Conservation (phyloP, 1,140 invertebrate genomes). For the Mizuhopecten yessoensis region DNA sequence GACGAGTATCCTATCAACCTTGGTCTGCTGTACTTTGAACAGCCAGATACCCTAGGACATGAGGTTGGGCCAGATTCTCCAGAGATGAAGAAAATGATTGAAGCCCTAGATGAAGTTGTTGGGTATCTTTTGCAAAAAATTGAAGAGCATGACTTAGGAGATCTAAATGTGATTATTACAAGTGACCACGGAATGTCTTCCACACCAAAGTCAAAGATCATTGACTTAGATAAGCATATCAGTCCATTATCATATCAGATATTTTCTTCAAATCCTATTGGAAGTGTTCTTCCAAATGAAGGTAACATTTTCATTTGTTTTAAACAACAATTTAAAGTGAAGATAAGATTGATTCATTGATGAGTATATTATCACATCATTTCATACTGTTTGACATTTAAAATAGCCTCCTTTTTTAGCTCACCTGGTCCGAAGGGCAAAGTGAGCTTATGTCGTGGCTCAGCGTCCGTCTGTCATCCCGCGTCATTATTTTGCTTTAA, state of each 20-base stretch:
- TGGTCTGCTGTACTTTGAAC: constrained; percentile 89
- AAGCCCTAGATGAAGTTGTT: constrained; percentile 66
- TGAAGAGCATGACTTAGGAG: constrained; percentile 80
- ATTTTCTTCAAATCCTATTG: constrained; percentile 68
- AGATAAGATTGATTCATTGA: too few relatives aligned
- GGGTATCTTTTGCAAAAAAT: constrained; percentile 78
- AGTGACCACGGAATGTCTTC: constrained; percentile 90
- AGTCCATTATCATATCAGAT: constrained; percentile 84
- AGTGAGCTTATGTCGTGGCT: too few relatives aligned
- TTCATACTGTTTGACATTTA: too few relatives aligned
- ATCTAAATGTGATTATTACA: constrained; percentile 88
- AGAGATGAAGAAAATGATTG: constrained; percentile 75
- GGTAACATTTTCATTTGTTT: constrained; percentile 61
- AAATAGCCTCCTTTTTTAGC: too few relatives aligned
- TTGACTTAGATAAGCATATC: constrained; percentile 86
- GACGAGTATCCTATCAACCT: constrained; percentile 84
- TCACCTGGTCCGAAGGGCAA: too few relatives aligned
- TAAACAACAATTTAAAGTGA: not conserved
- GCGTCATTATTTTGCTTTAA: too few relatives aligned
- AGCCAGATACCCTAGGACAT: constrained; percentile 87
- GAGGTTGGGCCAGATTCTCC: constrained; percentile 79
- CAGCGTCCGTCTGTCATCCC: too few relatives aligned
- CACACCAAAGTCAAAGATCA: constrained; percentile 78
- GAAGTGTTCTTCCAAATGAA: constrained; percentile 70
- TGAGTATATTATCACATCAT: too few relatives aligned